These are phyloP conservation scores for Charadrius vociferus DNA, from an alignment of 2,113 vertebrate genomes.

Conservation along the genomic window DNA sequence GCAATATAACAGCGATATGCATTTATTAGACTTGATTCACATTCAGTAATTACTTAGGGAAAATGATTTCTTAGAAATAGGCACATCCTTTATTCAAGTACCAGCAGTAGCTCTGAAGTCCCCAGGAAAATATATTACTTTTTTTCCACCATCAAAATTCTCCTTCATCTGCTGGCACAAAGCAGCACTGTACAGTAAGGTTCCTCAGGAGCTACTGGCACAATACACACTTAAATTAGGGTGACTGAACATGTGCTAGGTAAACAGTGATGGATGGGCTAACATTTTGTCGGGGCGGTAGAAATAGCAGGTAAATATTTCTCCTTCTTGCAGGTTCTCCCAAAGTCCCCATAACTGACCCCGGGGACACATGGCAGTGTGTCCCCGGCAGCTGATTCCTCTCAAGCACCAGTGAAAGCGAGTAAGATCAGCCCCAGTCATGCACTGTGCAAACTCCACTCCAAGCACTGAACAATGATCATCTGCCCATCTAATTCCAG, in stretches of 20 bases:
- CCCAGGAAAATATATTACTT: background rate
- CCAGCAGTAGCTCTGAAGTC: background rate
- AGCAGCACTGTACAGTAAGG: background rate
- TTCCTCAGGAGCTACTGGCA: background rate
- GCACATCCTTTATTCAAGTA: background rate
- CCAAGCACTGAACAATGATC: background rate
- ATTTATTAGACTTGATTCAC: background rate
- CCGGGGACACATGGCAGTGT: too few relatives aligned
- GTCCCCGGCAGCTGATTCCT: too few relatives aligned
- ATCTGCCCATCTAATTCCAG: background rate
- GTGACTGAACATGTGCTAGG: background rate
- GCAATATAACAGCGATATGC: background rate
- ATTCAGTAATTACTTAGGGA: background rate
- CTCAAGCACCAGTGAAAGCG: too few relatives aligned
- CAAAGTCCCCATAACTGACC: too few relatives aligned
- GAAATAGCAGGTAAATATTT: background rate
- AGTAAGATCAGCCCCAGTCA: too few relatives aligned
- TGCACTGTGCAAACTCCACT: too few relatives aligned
- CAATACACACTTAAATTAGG: background rate
- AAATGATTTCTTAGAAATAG: background rate
- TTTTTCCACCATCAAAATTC: background rate
- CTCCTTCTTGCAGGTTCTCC: too few relatives aligned
- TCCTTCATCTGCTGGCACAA: background rate
- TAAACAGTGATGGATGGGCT: background rate
- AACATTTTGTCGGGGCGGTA: background rate